Evolutionary conservation across 2,113 vertebrate genomes (phyloP), one percentile per base, ranked within the genome.

Genomic region (Lontra canadensis): DNA sequence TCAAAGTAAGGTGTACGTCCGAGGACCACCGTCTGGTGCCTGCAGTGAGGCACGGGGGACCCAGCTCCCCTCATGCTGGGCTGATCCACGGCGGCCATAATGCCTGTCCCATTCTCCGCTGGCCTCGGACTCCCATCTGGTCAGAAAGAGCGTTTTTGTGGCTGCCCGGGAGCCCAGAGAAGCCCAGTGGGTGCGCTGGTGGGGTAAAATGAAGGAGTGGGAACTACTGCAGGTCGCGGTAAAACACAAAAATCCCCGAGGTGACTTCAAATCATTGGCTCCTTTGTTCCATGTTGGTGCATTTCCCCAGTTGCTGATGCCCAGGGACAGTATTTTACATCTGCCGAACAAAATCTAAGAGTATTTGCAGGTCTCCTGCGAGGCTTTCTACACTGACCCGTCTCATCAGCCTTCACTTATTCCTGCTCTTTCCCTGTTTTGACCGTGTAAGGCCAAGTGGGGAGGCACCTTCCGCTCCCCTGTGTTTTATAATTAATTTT

Each of bases 21-120:
- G 47, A 23, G 14, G 61, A 42, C 49, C 21, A 71, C 6, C 34
- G 12, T 80, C 67, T 6, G 3, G 57, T 23, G 42, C 29, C 4
- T 14, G 14, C 36, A 21, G 36, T 17, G 71, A 47, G 18, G 0
- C 0, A 0, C 1, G 8, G 12, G 42, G 25, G 1, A 20, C 47
- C 9, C 31, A 34, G 21, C 26, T 59, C 12, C n/a, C 44, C 93
- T 25, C 1, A 20, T 34, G 61, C 17, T 26, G 47, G 39, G 20
- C 7, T 13, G 26, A 42, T 34, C 55, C 71, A 8, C 25, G 0
- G 6, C 23, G 26, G 47, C 15, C 20, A 34, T 23, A 36, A 44
- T 42, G 44, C n/a, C 42, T 21, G 29, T 12, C 34, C n/a, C 12
- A 15, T 67, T 31, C 23, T 5, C 20, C 5, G 11, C 73, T 49